Evolutionary conservation across 2,797 vertebrate genomes (phyloP).

Genomic region (Danio kyathit): DNA sequence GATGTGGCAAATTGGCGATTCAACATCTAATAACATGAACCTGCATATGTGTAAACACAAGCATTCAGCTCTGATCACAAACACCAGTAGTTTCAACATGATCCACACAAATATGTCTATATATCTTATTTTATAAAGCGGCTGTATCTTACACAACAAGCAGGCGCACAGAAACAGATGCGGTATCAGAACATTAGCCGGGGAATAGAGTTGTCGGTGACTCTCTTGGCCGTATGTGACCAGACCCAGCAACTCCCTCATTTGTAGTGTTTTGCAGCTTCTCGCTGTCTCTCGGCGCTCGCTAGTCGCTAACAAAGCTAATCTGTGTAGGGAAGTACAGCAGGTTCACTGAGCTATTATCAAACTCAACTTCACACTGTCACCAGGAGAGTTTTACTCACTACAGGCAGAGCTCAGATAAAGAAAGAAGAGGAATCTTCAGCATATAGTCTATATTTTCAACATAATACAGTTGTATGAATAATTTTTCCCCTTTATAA

Average conservation of each 20-base stretch:
- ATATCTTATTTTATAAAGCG: background rate
- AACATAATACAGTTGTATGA: too few relatives aligned
- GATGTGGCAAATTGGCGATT: background rate
- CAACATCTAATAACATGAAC: slow-evolving; percentile 42
- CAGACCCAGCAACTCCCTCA: slow-evolving; percentile 17
- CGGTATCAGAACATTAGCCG: slow-evolving; percentile 6
- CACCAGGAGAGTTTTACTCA: background rate
- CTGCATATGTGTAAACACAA: slow-evolving; percentile 41
- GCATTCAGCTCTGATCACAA: slow-evolving; percentile 43
- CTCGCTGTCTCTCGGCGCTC: background rate
- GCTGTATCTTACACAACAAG: background rate
- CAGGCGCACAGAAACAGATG: background rate
- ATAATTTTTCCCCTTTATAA: too few relatives aligned
- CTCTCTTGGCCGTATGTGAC: slow-evolving; percentile 22
- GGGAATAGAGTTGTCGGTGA: slow-evolving; percentile 20
- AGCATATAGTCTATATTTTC: too few relatives aligned
- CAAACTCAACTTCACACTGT: slow-evolving; percentile 19
- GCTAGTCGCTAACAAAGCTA: slow-evolving; percentile 8
- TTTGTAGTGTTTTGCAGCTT: slow-evolving; percentile 41
- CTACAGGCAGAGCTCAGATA: background rate
- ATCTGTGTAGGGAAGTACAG: slow-evolving; percentile 28
- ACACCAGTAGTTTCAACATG: background rate
- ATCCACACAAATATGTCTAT: background rate
- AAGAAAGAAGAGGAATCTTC: background rate
- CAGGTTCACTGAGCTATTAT: background rate